Evolutionary conservation across 2,797 vertebrate species (phyloP).

Genomic region (Parambassis ranga): DNA sequence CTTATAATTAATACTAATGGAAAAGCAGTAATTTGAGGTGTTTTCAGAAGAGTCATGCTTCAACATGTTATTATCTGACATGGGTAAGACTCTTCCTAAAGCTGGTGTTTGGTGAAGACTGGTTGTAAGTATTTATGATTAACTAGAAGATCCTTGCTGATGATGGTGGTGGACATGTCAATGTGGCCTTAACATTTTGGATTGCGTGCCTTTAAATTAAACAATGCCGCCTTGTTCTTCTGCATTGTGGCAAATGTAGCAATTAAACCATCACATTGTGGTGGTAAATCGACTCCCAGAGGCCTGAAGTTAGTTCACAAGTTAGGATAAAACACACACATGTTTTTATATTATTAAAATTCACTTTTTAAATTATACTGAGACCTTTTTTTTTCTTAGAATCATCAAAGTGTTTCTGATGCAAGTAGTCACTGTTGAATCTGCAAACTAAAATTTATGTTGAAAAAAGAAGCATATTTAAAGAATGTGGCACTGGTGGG

Average conservation of each 20-base stretch:
- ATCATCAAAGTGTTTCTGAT: not conserved
- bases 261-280: not conserved
- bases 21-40: not conserved
- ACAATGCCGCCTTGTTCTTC: not conserved
- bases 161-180: not conserved
- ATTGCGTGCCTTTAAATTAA: not conserved
- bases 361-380: no score
- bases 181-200: not conserved
- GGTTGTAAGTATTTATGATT: not conserved
- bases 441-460: not conserved
- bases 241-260: not conserved
- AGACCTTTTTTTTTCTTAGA: no score
- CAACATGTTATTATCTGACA: slow-evolving; percentile 24
- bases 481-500: not conserved
- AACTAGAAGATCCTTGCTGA: not conserved
- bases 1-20: not conserved
- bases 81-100: not conserved
- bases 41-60: not conserved
- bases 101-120: not conserved
- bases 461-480: no score
- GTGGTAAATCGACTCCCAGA: no score
- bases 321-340: no score
- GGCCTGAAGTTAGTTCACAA: no score
- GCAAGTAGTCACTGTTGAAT: not conserved
- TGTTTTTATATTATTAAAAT: no score